Base-by-base conservation (phyloP, 2,888 invertebrate species). In the Dryocosmus kuriphilus region DNA sequence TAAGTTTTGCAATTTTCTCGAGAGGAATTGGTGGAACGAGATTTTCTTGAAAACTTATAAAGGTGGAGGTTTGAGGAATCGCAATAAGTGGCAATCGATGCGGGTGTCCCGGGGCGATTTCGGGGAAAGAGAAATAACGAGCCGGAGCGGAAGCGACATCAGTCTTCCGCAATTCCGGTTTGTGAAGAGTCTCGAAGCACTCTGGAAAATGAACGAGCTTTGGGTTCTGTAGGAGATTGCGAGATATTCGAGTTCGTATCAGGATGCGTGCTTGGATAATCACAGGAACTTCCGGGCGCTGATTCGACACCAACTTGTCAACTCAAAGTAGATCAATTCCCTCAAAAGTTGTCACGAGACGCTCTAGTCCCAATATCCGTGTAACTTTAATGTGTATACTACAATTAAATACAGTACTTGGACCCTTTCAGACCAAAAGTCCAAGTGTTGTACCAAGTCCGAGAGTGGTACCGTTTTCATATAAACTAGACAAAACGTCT, bases 81-180 rank as follows among this genome's bases (percentile, higher is more conserved):
- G 76, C 74, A 78, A 80, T 80, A 80, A 81, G 79, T 80, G 77
- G 77, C 80, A 80, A 82, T 82, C 75, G 77, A 77, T 76, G 80
- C 76, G 61, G 51, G 46, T 71, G 71, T 71, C 71, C 51, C 71
- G 51, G 14, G 71, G 71, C 71, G 71, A 71, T 71, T 71, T 71
- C 32, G 71, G 51, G 27, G 71, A 71, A 67, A 75, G 55, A 74
- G 80, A 81, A 79, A 78, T 65, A 79, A 71, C 71, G 74, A 63
- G 75, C 55, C 16, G 35, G 73, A 51, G 51, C 71, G 73, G 62
- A 75, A 63, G 77, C 46, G 77, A 79, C 71, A 79, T 79, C 75
- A 77, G 77, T 75, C 62, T 75, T 75, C n/a, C 75, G 61, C 61
- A 62, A 62, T 75, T 61, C 75, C 61, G 60, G 61, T 61, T 71